Conservation (phyloP, 30 jellyfish, hydroid and myxozoan species). For the Aurelia sp. region DNA sequence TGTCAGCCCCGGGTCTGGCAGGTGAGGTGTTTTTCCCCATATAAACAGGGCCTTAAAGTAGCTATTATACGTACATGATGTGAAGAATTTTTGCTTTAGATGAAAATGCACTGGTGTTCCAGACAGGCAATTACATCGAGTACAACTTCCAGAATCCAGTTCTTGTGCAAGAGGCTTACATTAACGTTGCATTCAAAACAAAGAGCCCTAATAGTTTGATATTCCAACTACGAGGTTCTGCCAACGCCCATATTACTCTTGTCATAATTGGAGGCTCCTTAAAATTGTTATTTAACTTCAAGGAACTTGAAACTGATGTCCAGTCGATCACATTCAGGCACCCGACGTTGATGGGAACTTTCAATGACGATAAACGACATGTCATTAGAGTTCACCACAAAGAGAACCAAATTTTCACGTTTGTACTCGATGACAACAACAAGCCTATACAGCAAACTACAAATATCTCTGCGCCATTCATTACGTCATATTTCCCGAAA, state of each 20-base stretch:
- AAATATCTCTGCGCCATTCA: constrained; percentile 2
- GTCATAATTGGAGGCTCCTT: neutral
- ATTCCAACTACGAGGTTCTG: constrained; percentile 8
- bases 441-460: neutral
- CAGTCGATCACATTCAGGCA: constrained; percentile 17
- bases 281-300: constrained; percentile 12
- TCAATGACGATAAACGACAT: constrained; percentile 22
- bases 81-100: neutral
- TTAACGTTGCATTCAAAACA: constrained; percentile 36
- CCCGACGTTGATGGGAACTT: neutral
- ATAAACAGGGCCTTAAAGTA: too few relatives aligned
- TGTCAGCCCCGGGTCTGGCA: too few relatives aligned
- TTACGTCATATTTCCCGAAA: neutral
- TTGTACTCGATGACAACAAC: neutral
- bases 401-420: constrained; percentile 1
- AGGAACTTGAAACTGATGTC: constrained; percentile 6
- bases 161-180: constrained; percentile 7
- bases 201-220: neutral
- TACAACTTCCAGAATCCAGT: constrained; percentile 4
- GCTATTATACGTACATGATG: too few relatives aligned
- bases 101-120: constrained; percentile 12
- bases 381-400: constrained; percentile 23
- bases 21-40: too few relatives aligned
- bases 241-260: constrained; percentile 23
- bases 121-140: constrained; percentile 6